Conservation (phyloP, 2,113 vertebrate genomes). For the Gallinago undulata region DNA sequence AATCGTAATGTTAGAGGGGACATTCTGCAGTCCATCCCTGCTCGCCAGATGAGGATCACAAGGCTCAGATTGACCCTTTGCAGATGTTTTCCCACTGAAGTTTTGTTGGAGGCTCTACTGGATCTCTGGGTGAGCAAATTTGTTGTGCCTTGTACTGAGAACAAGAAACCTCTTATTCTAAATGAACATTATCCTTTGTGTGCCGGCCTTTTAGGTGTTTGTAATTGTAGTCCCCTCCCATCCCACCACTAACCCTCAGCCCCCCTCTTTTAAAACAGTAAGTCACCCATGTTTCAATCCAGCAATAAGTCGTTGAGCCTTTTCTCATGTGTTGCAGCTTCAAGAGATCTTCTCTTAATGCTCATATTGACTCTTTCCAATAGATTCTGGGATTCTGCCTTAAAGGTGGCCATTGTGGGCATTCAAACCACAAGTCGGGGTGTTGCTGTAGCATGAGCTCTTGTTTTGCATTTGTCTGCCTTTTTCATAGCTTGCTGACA, state of each 20-base stretch:
- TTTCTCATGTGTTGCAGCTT: neutral
- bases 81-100: neutral
- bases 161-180: neutral
- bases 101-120: neutral
- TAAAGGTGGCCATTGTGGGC: neutral
- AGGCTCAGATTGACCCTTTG: neutral
- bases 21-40: neutral
- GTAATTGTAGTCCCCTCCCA: neutral
- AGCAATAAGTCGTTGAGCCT: neutral
- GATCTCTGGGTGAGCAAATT: neutral
- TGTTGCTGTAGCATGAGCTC: neutral
- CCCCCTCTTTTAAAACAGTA: neutral
- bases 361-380: neutral
- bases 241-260: too few species aligned
- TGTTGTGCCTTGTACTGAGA: accelerated
- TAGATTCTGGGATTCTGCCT: neutral
- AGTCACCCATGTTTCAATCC: neutral
- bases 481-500: neutral
- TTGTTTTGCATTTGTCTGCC: neutral
- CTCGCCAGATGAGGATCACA: neutral
- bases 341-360: neutral
- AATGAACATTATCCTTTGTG: neutral
- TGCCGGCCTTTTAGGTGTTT: neutral
- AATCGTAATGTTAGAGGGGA: neutral
- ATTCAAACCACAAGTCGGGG: neutral